Conservation (phyloP, 2,797 vertebrate genomes). For the Cuniculus paca region DNA sequence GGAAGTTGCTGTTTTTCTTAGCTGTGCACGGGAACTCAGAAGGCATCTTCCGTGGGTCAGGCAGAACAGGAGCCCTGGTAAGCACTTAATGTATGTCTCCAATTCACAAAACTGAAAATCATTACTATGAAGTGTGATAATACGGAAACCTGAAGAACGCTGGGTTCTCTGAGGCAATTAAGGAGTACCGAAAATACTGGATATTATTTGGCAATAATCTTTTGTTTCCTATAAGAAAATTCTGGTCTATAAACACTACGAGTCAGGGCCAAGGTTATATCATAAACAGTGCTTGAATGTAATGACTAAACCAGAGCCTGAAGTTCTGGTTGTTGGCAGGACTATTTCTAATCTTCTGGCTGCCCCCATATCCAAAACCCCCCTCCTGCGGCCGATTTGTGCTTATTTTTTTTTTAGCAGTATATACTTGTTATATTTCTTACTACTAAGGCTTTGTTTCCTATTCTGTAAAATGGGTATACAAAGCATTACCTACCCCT, state of each 20-base stretch:
- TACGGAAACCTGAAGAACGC: background rate
- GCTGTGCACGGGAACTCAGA: background rate
- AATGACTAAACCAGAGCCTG: background rate
- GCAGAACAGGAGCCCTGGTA: background rate
- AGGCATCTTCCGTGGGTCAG: background rate
- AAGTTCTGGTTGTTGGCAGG: background rate
- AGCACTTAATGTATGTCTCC: background rate
- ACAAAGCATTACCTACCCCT: background rate
- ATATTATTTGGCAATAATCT: background rate
- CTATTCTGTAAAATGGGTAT: background rate
- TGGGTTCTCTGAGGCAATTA: background rate
- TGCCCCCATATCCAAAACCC: background rate
- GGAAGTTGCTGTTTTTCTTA: background rate
- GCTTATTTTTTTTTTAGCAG: background rate
- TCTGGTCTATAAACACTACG: background rate
- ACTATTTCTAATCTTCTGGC: background rate
- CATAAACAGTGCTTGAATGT: background rate
- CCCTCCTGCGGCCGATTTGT: background rate
- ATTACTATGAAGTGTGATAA: background rate
- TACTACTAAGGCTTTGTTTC: background rate
- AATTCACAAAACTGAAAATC: background rate
- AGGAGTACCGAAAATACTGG: background rate
- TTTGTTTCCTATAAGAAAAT: slow-evolving; percentile 25
- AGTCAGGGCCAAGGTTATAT: background rate
- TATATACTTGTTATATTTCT: background rate